Percentiles rank a stretch among this genome's conserved stretches.
These are phyloP conservation scores for Pardalotus punctatus DNA, from an alignment of 2,113 vertebrate species.

Conservation along the genomic window DNA sequence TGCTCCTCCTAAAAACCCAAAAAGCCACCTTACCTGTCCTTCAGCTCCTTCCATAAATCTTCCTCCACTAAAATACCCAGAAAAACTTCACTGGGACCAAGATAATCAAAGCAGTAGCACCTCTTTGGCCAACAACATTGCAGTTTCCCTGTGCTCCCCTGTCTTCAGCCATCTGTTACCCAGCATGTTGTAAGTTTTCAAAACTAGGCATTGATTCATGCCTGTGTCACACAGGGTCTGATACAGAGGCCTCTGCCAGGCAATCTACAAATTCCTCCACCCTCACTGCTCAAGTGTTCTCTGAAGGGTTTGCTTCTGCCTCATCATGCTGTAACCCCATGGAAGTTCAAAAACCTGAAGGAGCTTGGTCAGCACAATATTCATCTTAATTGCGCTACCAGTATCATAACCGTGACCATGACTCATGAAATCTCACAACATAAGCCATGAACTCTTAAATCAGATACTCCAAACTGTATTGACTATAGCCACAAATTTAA, in stretches of 20 bases:
- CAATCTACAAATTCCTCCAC: neutral
- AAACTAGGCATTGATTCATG: neutral
- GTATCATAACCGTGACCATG: neutral
- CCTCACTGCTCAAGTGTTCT: neutral
- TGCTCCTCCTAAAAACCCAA: neutral
- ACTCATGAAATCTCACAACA: neutral
- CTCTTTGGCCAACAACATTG: neutral
- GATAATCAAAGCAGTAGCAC: neutral
- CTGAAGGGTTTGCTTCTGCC: neutral
- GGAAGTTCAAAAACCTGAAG: neutral
- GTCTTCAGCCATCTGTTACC: neutral
- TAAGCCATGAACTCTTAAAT: neutral
- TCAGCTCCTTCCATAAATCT: neutral
- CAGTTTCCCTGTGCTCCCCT: neutral
- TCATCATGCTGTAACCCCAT: neutral
- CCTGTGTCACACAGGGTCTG: neutral
- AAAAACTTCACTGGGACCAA: neutral
- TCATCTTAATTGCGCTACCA: neutral
- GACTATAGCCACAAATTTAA: neutral
- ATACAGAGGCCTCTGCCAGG: neutral
- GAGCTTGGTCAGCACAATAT: neutral
- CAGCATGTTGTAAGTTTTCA: neutral
- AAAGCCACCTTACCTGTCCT: neutral
- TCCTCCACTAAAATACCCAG: neutral
- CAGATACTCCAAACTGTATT: neutral